Evolutionary conservation across 2,113 vertebrate species (phyloP), one percentile per base, ranked within the genome.

Genomic region (Archocentrus centrarchus): DNA sequence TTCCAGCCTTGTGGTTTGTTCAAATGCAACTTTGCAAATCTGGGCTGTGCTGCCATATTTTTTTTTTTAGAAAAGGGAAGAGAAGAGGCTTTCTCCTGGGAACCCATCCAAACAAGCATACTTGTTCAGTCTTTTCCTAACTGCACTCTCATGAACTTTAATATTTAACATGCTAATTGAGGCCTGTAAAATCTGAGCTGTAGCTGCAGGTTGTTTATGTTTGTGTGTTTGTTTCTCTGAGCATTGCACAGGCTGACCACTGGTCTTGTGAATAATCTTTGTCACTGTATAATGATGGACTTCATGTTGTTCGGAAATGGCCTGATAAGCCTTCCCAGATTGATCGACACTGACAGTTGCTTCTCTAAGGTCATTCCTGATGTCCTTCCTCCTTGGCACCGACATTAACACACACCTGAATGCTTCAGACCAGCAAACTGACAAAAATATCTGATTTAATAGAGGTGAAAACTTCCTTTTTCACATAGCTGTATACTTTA

Each of bases 401-500:
- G 66, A 68, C 24, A 50, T 32, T 53, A 73, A 73, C 47, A 73
- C 20, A 57, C 44, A 53, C 66, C 44, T 70, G 44, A 70, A 70
- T 70, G 66, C 44, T 70, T 11, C 66, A 70, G 44, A 50, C 5
- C 41, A 50, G 66, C 66, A 70, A 50, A 70, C 17, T 53, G 44
- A 13, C 24, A 53, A 17, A 73, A 68, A 68, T 24, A 3, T 68
- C 63, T 53, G 50, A 20, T 17, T 73, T 32, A 32, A 32, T 32
- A 70, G 66, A 30, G 11, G 24, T 20, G 66, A 70, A 24, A 70
- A 32, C 17, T 20, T 32, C 13, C 7, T 55, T 30, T 70, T 53
- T 53, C 44, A 20, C 44, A 53, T 53, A 15, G 32, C 53, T 55
- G 18, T 22, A 22, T 22, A 22, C 11, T 10, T 11, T 11, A 57